Percentiles rank a stretch among this genome's conserved stretches.
phyloP scores from a whole-genome alignment of 2,888 invertebrate genomes.

The Noctua janthina region DNA sequence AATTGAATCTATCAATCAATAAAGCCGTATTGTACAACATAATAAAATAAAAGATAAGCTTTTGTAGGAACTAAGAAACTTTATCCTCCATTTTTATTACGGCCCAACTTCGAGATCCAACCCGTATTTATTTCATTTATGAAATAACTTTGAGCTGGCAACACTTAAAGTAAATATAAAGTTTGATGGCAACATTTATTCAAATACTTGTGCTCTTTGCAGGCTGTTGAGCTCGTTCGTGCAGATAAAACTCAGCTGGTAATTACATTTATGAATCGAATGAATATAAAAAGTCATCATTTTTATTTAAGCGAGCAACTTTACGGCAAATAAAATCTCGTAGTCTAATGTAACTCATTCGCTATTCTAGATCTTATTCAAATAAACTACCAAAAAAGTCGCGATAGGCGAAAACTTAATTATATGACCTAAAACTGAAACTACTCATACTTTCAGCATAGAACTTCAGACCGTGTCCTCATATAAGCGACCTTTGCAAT shows the following conservation, averaged over 20 bases:
- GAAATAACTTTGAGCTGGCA: conserved; percentile 59
- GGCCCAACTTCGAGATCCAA: conserved; percentile 43
- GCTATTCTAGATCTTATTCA: background rate
- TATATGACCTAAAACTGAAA: background rate
- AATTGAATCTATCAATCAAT: conserved; percentile 43
- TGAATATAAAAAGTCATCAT: background rate
- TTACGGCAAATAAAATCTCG: background rate
- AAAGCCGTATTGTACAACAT: conserved; percentile 29
- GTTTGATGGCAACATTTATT: conserved; percentile 58
- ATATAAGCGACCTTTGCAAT: background rate
- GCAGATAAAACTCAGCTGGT: conserved; percentile 18
- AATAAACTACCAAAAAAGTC: background rate
- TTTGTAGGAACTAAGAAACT: conserved; percentile 29
- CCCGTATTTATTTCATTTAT: conserved; percentile 61
- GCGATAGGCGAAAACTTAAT: background rate
- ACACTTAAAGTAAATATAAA: conserved; percentile 60
- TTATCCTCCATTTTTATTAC: conserved; percentile 45
- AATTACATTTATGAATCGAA: conserved; percentile 37
- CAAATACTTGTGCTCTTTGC: conserved; percentile 44
- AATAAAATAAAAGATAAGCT: conserved; percentile 39
- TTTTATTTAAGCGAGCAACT: background rate
- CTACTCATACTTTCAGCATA: background rate
- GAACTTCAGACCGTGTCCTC: background rate
- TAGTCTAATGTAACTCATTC: background rate
- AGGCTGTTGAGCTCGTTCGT: conserved; percentile 24